Evolutionary conservation across 2,888 invertebrate genomes (phyloP).

Genomic region (Coleophora deauratella): DNA sequence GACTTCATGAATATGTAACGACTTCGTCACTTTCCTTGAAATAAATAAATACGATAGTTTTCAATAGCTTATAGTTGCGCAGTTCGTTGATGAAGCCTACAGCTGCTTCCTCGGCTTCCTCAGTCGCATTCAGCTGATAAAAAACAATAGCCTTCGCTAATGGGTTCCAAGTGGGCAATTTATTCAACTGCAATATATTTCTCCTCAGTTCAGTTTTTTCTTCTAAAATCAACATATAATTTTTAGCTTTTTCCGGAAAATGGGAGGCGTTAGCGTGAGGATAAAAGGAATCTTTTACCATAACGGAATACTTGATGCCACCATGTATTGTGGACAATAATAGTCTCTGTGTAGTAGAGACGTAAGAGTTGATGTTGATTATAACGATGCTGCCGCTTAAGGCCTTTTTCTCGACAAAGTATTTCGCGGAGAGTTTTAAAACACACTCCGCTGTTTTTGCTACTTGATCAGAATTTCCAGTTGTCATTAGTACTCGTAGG

Average conservation of each 20-base stretch:
- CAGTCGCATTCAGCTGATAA: constrained; percentile 44
- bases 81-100: constrained; percentile 56
- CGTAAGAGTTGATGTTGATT: constrained; percentile 62
- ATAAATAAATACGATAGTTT: constrained; percentile 55
- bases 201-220: constrained; percentile 56
- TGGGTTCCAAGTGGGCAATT: constrained; percentile 69
- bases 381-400: constrained; percentile 67
- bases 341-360: constrained; percentile 49
- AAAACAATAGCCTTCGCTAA: constrained; percentile 62
- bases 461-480: constrained; percentile 47
- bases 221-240: constrained; percentile 70
- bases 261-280: constrained; percentile 67
- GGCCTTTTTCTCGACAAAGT: constrained; percentile 66
- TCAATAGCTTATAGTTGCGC: constrained; percentile 48
- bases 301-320: constrained; percentile 62
- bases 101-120: constrained; percentile 37
- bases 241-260: constrained; percentile 70
- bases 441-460: constrained; percentile 63
- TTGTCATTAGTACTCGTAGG: constrained; percentile 49
- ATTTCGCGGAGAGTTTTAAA: constrained; percentile 67
- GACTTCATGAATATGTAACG: constrained; percentile 58
- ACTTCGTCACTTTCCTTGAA: constrained; percentile 40
- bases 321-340: constrained; percentile 59
- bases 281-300: constrained; percentile 68
- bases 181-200: constrained; percentile 61